phyloP scores from a whole-genome alignment of 2,113 vertebrate species.

The Cygnus atratus region DNA sequence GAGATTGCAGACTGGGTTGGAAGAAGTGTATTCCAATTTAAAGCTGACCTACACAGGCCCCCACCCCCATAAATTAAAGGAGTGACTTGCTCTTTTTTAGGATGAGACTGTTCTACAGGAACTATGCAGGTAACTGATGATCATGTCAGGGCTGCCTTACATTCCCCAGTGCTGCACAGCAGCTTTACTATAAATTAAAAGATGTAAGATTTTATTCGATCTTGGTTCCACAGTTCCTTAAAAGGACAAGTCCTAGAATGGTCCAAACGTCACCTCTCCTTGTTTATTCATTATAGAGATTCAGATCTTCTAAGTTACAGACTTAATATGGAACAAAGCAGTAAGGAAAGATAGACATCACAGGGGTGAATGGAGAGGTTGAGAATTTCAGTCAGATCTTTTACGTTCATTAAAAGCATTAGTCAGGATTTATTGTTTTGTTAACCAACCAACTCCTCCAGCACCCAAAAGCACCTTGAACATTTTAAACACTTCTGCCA shows the following conservation, averaged over 20 bases:
- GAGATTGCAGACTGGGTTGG: background rate
- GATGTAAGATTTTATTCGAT: background rate
- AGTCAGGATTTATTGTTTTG: slow-evolving; percentile 7
- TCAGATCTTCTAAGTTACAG: background rate
- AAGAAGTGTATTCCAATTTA: background rate
- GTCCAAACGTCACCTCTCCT: background rate
- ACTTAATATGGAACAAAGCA: background rate
- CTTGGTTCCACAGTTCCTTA: background rate
- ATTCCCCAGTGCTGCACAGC: background rate
- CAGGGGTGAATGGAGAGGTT: background rate
- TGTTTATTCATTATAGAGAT: background rate
- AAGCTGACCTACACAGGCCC: background rate
- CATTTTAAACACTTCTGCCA: background rate
- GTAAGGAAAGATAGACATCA: background rate
- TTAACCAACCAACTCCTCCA: background rate
- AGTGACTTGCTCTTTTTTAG: background rate
- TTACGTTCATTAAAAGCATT: background rate
- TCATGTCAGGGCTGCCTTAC: background rate
- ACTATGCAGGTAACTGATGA: background rate
- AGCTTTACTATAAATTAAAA: slow-evolving; percentile 7
- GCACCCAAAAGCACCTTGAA: background rate
- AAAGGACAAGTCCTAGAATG: background rate
- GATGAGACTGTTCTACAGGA: background rate
- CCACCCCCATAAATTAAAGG: background rate
- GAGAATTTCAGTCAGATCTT: background rate